phyloP scores from a whole-genome alignment of 1,140 invertebrate species.

The Procambarus virginalis region DNA sequence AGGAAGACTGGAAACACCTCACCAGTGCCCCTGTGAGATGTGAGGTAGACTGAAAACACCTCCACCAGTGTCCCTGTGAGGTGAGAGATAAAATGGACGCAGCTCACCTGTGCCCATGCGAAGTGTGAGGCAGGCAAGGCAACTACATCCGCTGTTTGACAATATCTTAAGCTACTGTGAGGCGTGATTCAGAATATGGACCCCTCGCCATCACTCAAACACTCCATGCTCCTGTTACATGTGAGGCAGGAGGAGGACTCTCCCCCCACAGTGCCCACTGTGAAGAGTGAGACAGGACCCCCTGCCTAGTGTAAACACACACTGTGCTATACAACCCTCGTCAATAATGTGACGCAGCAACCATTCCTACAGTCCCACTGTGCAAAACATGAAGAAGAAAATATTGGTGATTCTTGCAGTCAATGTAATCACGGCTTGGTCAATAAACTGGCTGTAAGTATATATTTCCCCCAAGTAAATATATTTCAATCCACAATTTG shows the following conservation, averaged over 20 bases:
- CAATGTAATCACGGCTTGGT: slow-evolving; percentile 45
- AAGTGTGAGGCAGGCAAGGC: no score
- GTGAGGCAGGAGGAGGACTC: no score
- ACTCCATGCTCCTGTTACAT: no score
- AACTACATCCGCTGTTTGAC: no score
- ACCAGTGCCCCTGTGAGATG: no score
- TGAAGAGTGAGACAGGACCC: not conserved
- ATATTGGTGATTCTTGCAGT: slow-evolving; percentile 39
- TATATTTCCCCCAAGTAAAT: not conserved
- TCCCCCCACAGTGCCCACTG: no score
- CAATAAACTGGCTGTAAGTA: slow-evolving; percentile 48
- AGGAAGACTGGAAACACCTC: not conserved
- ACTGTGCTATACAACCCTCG: not conserved
- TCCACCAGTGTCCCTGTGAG: no score
- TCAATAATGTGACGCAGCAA: slow-evolving; percentile 1
- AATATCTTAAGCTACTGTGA: no score
- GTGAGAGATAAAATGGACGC: no score
- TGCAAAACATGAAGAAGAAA: slow-evolving; percentile 38
- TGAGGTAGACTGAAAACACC: no score
- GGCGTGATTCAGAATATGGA: not conserved
- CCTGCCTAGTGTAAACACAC: not conserved
- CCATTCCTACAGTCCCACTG: not conserved
- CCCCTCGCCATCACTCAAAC: not conserved
- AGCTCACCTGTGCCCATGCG: no score
- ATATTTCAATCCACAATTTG: no score